These are phyloP conservation scores for Acropora tenuis DNA, from an alignment of 64 coral and sea anemone species.

Conservation along the genomic window DNA sequence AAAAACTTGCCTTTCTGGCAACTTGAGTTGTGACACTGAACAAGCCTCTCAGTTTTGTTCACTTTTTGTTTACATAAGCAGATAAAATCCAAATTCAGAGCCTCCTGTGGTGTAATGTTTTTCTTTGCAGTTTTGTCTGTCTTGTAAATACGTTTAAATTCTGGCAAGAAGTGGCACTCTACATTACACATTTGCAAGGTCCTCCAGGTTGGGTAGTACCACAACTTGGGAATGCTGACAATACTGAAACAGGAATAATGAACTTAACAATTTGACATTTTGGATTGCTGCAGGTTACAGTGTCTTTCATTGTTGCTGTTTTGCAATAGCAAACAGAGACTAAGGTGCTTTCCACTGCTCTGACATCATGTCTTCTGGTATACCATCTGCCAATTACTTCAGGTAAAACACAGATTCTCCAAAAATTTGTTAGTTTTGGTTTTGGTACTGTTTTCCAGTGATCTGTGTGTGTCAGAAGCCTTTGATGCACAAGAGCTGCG, in stretches of 20 bases:
- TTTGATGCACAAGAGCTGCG: background rate
- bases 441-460: no score
- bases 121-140: no score
- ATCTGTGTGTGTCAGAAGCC: background rate
- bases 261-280: conserved; percentile 18
- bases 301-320: background rate
- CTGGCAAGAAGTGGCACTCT: no score
- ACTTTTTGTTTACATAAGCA: conserved; percentile 8
- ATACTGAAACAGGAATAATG: conserved; percentile 28
- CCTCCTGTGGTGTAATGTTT: conserved; percentile 5
- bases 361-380: conserved; percentile 1
- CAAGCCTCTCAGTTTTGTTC: background rate
- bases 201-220: conserved; percentile 48
- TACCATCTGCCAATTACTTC: conserved; percentile 55
- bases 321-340: conserved; percentile 34
- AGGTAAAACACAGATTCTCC: conserved; percentile 35
- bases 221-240: conserved; percentile 21
- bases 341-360: background rate
- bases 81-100: background rate
- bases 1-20: no score
- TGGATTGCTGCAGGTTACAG: no score
- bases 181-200: background rate
- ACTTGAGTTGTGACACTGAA: conserved; percentile 23
- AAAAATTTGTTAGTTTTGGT: no score
- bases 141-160: no score